Evolutionary conservation across 2,797 vertebrate genomes (phyloP), one percentile per base, ranked within the genome.

Genomic region (Falco peregrinus): DNA sequence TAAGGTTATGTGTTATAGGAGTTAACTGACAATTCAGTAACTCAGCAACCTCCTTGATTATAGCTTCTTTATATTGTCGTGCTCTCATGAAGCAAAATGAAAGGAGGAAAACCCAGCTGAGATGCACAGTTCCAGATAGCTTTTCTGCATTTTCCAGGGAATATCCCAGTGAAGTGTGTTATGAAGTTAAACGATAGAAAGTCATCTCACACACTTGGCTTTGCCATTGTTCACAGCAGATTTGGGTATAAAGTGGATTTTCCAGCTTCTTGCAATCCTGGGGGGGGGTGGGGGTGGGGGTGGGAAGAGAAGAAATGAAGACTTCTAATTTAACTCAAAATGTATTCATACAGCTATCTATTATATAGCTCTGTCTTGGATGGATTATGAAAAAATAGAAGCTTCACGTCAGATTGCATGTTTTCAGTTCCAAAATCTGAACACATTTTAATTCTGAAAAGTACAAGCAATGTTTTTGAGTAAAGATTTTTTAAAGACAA

Each of bases 1-100:
- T 74, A 74, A 74, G 80, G 33, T 82, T 76, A 51, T 26, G 14
- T 59, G 51, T 84, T 92, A 84, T 10, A 84, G 79, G 91, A 67
- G 73, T 89, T 94, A 93, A 93, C 54, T 65, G 51, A 68, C 68
- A 93, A 76, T 88, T 88, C 83, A 95, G 41, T 87, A 97, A 95
- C 67, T 70, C 81, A 80, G 71, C 45, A 87, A 56, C 21, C 45
- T 95, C 57, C 75, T 85, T 68, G 67, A 80, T 70, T 68, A 69
- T 15, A 79, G 26, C 11, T 82, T 60, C 48, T 82, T 80, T 85
- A 64, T 64, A 24, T 59, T 89, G 54, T 78, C 64, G 70, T 73
- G 37, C 33, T 94, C 45, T 88, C 53, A 12, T 10, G 57, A 84
- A 71, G 43, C 29, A 89, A 80, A 95, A 81, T 45, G 29, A 13